Conservation (phyloP, 2,888 invertebrate species). For the Crematogaster levior region DNA sequence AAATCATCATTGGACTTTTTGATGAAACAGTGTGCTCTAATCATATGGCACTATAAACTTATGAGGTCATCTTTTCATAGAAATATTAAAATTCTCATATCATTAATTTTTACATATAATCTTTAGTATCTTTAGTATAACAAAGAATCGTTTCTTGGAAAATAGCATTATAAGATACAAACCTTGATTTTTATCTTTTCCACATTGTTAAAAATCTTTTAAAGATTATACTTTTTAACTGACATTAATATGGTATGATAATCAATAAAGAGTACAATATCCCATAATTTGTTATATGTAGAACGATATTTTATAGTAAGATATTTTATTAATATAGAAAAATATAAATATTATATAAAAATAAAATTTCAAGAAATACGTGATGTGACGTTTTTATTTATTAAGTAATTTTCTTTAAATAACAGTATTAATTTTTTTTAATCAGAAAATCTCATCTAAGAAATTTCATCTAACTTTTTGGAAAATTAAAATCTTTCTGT, state of each 20-base stretch:
- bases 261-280: slow-evolving; percentile 57
- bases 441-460: too few relatives aligned
- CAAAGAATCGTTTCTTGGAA: slow-evolving; percentile 73
- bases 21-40: slow-evolving; percentile 52
- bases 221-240: slow-evolving; percentile 62
- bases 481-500: background rate
- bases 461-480: background rate
- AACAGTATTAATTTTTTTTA: slow-evolving; percentile 13
- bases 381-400: background rate
- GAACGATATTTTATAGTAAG: background rate
- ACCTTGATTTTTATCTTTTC: slow-evolving; percentile 54
- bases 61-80: slow-evolving; percentile 37
- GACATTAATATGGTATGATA: slow-evolving; percentile 66
- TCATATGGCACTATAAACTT: slow-evolving; percentile 47
- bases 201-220: slow-evolving; percentile 68
- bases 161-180: slow-evolving; percentile 66
- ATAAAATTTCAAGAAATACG: background rate
- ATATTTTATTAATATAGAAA: background rate
- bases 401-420: background rate
- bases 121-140: slow-evolving; percentile 57
- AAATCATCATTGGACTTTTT: slow-evolving; percentile 48
- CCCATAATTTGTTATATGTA: slow-evolving; percentile 5
- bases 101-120: slow-evolving; percentile 42
- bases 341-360: slow-evolving; percentile 24
- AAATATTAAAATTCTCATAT: slow-evolving; percentile 57